phyloP scores from a whole-genome alignment of 2,888 invertebrate species.

The Macrosiphum euphorbiae region DNA sequence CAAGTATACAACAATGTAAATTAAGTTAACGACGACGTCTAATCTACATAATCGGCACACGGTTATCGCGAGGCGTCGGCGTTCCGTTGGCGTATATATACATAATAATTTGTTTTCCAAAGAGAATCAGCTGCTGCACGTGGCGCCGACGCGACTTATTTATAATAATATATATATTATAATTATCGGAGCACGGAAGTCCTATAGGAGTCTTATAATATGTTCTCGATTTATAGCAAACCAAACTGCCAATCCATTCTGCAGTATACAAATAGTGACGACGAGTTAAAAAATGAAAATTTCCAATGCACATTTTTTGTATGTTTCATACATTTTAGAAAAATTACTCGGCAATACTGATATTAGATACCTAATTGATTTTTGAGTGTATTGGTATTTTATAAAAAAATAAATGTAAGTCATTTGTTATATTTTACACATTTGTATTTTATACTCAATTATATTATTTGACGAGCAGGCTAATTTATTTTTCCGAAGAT shows the following conservation, averaged over 20 bases:
- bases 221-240: not conserved
- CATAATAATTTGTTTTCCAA: not conserved
- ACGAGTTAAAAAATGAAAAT: not conserved
- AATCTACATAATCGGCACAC: constrained; percentile 48
- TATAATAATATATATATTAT: not conserved
- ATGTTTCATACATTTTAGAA: not conserved
- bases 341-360: not conserved
- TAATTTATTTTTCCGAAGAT: not conserved
- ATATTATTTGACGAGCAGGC: not conserved
- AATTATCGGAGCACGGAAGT: not conserved
- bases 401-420: not conserved
- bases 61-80: constrained; percentile 16
- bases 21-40: constrained; percentile 46
- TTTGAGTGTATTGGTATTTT: too few relatives aligned
- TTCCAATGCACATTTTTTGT: not conserved
- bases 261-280: not conserved
- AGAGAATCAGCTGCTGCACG: not conserved
- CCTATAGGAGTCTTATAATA: not conserved
- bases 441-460: not conserved
- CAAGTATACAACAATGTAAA: constrained; percentile 41
- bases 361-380: too few relatives aligned
- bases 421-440: not conserved
- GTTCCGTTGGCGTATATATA: not conserved
- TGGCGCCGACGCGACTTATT: not conserved
- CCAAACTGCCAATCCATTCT: not conserved